Evolutionary conservation across 2,797 vertebrate genomes (phyloP), one percentile per base, ranked within the genome.

Genomic region (Toxotes lorentzi): DNA sequence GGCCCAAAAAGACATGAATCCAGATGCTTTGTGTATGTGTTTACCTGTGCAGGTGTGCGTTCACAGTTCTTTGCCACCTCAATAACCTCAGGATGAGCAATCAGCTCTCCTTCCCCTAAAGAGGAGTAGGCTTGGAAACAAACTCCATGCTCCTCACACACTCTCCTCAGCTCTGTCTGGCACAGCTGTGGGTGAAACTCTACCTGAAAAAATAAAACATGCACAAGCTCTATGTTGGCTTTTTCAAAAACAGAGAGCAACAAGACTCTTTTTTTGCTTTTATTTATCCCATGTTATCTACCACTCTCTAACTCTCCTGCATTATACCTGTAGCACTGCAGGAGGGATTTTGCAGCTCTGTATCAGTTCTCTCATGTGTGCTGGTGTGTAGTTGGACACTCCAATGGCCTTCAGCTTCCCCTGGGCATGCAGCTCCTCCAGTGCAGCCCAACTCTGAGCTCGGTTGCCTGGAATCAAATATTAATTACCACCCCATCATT

Each of bases 41-140:
- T 84, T 70, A 96, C 94, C 90, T 97, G 96, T 58, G 95, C 94
- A 1, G 95, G 88, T 7, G 92, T 94, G 43, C 83, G 91, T 2
- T 80, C 74, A 41, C 69, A 92, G 16, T 60, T 56, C 45, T 79
- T 75, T 13, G 96, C 95, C 51, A 96, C 89, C 16, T 91, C 90
- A 24, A 64, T 35, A 35, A 97, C 93, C 58, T 86, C 77, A 0
- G 93, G 90, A 35, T 95, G 89, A 38, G 79, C 76, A 43, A 95
- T 30, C 47, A 96, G 89, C 3, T 88, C 48, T 48, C 96, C 96
- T 64, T 82, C 91, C 10, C 96, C 96, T 34, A 97, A 83, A 2
- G 96, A 96, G 3, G 96, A 95, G 84, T 96, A 97, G 0, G 96
- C 95, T 76, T 97, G 95, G 45, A 97, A 94, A 84, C 95, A 96